Base-by-base conservation (phyloP, 2,797 vertebrate species). In the Echeneis naucrates region DNA sequence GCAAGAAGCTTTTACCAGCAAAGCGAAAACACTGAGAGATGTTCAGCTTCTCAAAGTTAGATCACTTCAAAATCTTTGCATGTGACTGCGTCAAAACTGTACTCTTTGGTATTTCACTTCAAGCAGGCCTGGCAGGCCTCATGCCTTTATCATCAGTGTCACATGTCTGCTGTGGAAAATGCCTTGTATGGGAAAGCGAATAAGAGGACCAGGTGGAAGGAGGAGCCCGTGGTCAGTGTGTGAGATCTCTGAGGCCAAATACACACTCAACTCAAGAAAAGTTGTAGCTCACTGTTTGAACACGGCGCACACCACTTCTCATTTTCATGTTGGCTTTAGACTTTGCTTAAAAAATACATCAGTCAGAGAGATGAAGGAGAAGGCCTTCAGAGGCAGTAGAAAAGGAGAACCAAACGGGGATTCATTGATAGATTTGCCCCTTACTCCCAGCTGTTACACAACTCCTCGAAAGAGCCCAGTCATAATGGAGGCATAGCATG, bases 281-380 rank as follows among this genome's bases (percentile, higher is more conserved):
- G 55, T 52, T 68, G 35, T 26, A 50, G 52, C 53, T 81, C 50
- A 10, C n/a, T 61, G 70, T 80, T 64, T 78, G 72, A 75, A 62
- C 72, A 58, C 45, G 42, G 19, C 72, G 55, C 47, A 71, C 71
- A 71, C 67, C 64, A 32, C 56, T 13, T 5, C 66, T 75, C 58
- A 75, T 84, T 84, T 86, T 83, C 61, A 79, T 77, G 70, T 71
- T 82, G 50, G 75, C 71, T 75, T 81, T 44, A 73, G 72, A 66
- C 68, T 59, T 77, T 58, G 62, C 72, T 82, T 81, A 84, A 88
- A n/a, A 89, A 89, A 85, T 88, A 87, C 77, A 88, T 87, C 85
- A 82, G 72, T 88, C 76, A 72, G 55, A 73, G 35, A 81, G 69
- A 88, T 79, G 73, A 87, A 86, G 82, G 72, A 62, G 69, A 71